Base-by-base conservation (phyloP, 2,797 vertebrate genomes). In the Nothura maculosa region DNA sequence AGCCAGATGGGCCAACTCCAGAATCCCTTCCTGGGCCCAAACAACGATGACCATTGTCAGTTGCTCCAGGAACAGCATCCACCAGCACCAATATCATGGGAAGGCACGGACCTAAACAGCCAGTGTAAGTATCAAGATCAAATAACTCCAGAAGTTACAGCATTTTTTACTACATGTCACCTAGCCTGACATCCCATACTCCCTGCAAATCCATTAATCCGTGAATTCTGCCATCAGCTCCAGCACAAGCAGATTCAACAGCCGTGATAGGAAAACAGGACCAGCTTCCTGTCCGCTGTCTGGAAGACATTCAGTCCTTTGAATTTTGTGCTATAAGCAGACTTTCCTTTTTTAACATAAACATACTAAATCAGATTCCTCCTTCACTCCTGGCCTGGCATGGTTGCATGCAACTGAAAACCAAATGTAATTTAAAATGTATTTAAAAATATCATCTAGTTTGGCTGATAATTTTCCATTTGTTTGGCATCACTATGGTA, bases 401-500 rank as follows among this genome's bases (percentile, higher is more conserved):
- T 18, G 20, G 64, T 67, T 74, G 28, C 19, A 77, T 42, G 40
- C 32, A 80, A 68, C 2, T 74, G 75, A 63, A 91, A 94, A 90
- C 11, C 67, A 50, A 73, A 57, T 42, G n/a, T 74, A 36, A 90
- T 55, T 57, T 85, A 5, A 67, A 88, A 27, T 63, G 90, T 30
- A 48, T 48, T 25, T 18, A 54, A 86, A 90, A 63, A 47, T 43
- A 75, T 5, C 20, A 58, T 50, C 62, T 82, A 48, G 43, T 92
- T 85, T 10, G 70, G 48, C 5, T 89, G 73, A 78, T 64, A 92
- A 85, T 9, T 27, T 81, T 91, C 4, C 0, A 75, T 72, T 87
- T 94, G 81, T 87, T 89, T 91, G 69, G 74, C 55, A 89, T 62
- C 38, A 72, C 74, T 83, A 78, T 55, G 68, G 48, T 69, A 94